Evolutionary conservation across 2,113 vertebrate genomes (phyloP), one percentile per base, ranked within the genome.

Genomic region (Corythoichthys intestinalis): DNA sequence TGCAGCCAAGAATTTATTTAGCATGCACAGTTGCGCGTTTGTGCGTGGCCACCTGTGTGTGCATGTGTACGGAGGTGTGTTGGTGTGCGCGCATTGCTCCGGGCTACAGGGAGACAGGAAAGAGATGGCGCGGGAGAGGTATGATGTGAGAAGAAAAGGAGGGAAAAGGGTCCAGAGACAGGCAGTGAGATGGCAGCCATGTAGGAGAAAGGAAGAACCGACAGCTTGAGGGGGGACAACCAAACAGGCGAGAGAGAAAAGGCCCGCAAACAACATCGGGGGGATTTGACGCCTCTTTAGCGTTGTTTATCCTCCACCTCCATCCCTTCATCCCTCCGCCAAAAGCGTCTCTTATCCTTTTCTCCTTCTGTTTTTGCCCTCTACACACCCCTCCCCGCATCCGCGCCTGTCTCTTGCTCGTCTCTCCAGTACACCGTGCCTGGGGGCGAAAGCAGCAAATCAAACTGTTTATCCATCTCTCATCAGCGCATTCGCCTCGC

Each of bases 381-480:
- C 78, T 78, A 63, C 79, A 72, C 74, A 70, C 83, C 76, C 85
- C 73, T 77, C 60, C 79, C 75, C 4, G 5, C 75, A 73, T 83
- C 85, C 79, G 56, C 56, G 34, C 4, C 76, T 28, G 83, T 77
- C 80, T 85, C 85, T 86, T 81, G 76, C 85, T 83, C 83, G 78
- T 87, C 84, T 88, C 85, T 87, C 83, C 71, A 72, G 83, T 86
- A 84, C 86, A 83, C 82, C 69, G 85, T 71, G 89, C 89, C 89
- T 86, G 69, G 80, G 83, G 89, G 90, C 86, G 73, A 88, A 89
- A 87, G 83, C 87, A 90, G 88, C 88, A 91, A 90, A 91, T 92
- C 90, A 91, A 91, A 91, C 88, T 90, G 91, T 92, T 91, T 90
- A 89, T 89, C 89, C 86, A 86, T 91, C 89, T 85, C 91, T 91